Conservation (phyloP, 2,888 invertebrate species). For the Arrhopalites spinosus region DNA sequence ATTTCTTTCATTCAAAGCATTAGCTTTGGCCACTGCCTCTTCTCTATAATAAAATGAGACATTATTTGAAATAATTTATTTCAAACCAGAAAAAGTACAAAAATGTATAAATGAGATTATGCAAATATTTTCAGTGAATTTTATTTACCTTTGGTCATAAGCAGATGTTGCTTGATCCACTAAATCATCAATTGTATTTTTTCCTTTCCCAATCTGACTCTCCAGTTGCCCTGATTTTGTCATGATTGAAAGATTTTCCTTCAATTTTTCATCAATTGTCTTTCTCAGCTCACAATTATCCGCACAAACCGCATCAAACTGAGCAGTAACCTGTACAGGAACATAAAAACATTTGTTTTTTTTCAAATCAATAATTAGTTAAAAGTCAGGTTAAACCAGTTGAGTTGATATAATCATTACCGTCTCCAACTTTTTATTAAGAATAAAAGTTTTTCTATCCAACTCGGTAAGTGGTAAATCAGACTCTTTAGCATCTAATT, state of each 20-base stretch:
- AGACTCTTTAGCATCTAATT: constrained; percentile 63
- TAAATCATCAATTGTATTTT: constrained; percentile 48
- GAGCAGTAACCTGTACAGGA: constrained; percentile 51
- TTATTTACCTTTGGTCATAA: constrained; percentile 53
- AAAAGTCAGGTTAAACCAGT: background rate
- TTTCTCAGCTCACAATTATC: constrained; percentile 46
- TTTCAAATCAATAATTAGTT: background rate
- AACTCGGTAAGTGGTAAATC: constrained; percentile 58
- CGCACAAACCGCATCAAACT: constrained; percentile 54
- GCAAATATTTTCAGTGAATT: too few relatives aligned
- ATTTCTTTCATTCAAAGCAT: constrained; percentile 50
- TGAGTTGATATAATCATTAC: constrained; percentile 27
- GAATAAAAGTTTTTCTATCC: constrained; percentile 47
- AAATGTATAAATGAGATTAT: background rate
- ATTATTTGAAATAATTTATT: background rate
- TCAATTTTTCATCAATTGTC: constrained; percentile 47
- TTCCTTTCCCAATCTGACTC: constrained; percentile 41
- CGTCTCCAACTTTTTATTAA: constrained; percentile 54
- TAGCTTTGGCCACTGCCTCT: constrained; percentile 53
- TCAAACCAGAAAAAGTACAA: background rate
- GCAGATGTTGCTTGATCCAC: constrained; percentile 53
- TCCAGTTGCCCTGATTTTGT: constrained; percentile 44
- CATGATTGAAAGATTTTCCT: constrained; percentile 52
- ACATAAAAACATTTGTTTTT: background rate
- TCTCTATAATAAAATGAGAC: constrained; percentile 43